Base-by-base conservation (phyloP, 2,888 invertebrate genomes). In the Stenichneumon culpator region DNA sequence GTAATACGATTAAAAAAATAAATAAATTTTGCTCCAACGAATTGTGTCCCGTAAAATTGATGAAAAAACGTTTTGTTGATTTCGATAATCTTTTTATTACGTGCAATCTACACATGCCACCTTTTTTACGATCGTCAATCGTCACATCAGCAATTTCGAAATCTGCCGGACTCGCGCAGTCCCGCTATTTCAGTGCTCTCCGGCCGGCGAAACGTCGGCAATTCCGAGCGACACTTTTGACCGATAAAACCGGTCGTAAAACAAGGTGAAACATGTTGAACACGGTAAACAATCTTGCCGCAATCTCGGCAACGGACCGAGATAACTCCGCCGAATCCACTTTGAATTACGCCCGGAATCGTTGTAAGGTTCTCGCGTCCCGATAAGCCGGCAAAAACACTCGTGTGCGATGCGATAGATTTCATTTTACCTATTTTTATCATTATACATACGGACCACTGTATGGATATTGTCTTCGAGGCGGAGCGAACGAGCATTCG, bases 241-340 rank as follows among this genome's bases (percentile, higher is more conserved):
- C 57, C 22, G 14, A 11, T 22, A 25, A 57, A 25, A 25, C 14
- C 25, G 22, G n/a, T 32, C 22, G 50, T 50, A 69, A 52, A 36
- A 69, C 19, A 25, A 57, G 54, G 19, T 60, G 47, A 22, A 9
- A n/a, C 44, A 47, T 16, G 44, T 47, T 19, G 39, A 47, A 72
- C 28, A 63, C 39, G 22, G 2, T 9, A n/a, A 16, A 36, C 65
- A 3, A 44, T 75, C 36, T 11, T 32, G 60, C 39, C 6, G 50
- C 36, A 63, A 84, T 84, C 81, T 81, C 65, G 52, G 52, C 39
- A 65, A 47, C 44, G 44, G 44, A 32, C 6, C 44, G 9, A 65
- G 81, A 84, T 81, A 84, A 78, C 68, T 9, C 25, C 22, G 44
- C 25, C 54, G 68, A 84, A 81, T 81, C 68, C 54, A 50, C 16